Conservation (phyloP, 2,888 invertebrate species). For the Morpho deidamia region DNA sequence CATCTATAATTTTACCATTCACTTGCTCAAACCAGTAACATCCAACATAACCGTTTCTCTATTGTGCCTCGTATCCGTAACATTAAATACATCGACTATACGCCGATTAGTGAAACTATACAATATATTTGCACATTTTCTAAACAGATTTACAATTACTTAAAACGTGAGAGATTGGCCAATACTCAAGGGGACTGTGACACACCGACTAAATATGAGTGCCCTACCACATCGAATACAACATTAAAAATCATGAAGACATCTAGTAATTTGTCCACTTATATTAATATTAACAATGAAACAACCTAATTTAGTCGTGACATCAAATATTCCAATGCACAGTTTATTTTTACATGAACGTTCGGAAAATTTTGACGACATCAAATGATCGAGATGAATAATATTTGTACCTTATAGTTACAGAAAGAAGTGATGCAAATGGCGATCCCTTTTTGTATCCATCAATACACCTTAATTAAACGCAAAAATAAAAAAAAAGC, state of each 20-base stretch:
- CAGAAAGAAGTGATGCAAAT: slow-evolving; percentile 35
- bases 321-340: slow-evolving; percentile 42
- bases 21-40: slow-evolving; percentile 14
- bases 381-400: slow-evolving; percentile 15
- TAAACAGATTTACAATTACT: slow-evolving; percentile 28
- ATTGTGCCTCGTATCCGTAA: slow-evolving; percentile 13
- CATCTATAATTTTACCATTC: neutral
- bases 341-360: slow-evolving; percentile 47
- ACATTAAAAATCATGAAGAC: slow-evolving; percentile 64
- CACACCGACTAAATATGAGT: slow-evolving; percentile 64
- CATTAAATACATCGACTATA: slow-evolving; percentile 12
- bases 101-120: slow-evolving; percentile 8
- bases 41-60: slow-evolving; percentile 5
- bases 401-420: slow-evolving; percentile 60
- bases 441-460: slow-evolving; percentile 40
- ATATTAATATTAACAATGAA: slow-evolving; percentile 61
- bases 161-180: slow-evolving; percentile 55
- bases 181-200: slow-evolving; percentile 55
- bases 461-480: slow-evolving; percentile 41
- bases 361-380: slow-evolving; percentile 29
- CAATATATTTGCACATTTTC: slow-evolving; percentile 20
- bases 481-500: slow-evolving; percentile 45
- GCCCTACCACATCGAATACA: slow-evolving; percentile 65
- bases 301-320: slow-evolving; percentile 61
- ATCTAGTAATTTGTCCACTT: slow-evolving; percentile 51